A percentile compares a stretch with the other conserved stretches of the same genome.
Conservation (phyloP, 2,888 invertebrate species). For the Pachycephus smyrnensis region DNA sequence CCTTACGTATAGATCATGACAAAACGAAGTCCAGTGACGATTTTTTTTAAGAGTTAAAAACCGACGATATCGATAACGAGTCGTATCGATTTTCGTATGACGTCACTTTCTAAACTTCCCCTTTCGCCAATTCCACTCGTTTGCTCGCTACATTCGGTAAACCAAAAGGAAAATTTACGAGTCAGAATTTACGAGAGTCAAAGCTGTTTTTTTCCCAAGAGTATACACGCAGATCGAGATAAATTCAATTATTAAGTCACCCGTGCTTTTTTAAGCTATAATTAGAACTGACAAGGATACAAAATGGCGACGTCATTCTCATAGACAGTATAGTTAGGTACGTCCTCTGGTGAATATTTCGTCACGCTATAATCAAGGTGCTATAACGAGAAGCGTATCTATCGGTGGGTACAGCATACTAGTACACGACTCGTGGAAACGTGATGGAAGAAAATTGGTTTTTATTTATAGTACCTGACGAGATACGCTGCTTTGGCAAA, state of each 20-base stretch:
- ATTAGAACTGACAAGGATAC: background rate
- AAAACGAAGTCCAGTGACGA: background rate
- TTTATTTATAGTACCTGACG: slow-evolving; percentile 34
- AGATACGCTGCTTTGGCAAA: background rate
- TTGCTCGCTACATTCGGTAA: background rate
- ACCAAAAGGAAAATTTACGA: too few relatives aligned
- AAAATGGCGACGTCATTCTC: background rate
- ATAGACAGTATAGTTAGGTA: too few relatives aligned
- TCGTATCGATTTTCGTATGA: too few relatives aligned
- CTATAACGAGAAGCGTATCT: too few relatives aligned
- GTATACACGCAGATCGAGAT: too few relatives aligned
- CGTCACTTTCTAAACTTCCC: background rate
- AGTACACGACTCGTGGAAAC: slow-evolving; percentile 7
- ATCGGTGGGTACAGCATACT: background rate
- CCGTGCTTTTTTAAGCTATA: background rate
- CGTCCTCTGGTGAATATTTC: too few relatives aligned
- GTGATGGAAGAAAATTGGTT: slow-evolving; percentile 31
- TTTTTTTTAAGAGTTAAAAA: background rate
- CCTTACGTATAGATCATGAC: too few relatives aligned
- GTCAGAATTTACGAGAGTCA: too few relatives aligned
- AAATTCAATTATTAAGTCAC: background rate
- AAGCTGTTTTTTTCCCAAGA: too few relatives aligned
- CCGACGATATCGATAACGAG: too few relatives aligned
- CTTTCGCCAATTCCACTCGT: background rate
- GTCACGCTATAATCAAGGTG: too few relatives aligned